Conservation (phyloP, 2,888 invertebrate genomes). For the Pheosia tremula region DNA sequence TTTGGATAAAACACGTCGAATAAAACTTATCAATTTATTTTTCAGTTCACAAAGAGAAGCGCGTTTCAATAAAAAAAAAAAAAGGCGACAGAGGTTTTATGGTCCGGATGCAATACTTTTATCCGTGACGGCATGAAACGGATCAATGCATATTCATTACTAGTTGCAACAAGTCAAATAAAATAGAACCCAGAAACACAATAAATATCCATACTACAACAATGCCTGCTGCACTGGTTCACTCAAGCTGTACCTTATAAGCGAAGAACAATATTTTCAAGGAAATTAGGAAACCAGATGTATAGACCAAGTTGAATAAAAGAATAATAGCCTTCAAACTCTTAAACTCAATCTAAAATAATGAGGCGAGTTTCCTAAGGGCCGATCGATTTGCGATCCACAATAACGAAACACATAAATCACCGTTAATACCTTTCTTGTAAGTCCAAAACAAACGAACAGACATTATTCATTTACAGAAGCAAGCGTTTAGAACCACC, state of each 20-base stretch:
- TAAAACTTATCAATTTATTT: constrained; percentile 13
- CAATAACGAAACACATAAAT: constrained; percentile 40
- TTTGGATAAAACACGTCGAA: constrained; percentile 14
- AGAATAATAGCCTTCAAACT: constrained; percentile 14
- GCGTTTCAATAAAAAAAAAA: constrained; percentile 16
- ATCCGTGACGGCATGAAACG: constrained; percentile 13
- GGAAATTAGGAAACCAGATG: constrained; percentile 31
- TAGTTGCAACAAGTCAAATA: constrained; percentile 3
- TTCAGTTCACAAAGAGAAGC: constrained; percentile 13
- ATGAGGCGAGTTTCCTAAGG: constrained; percentile 23
- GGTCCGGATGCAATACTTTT: constrained; percentile 11
- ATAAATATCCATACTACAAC: too few species aligned
- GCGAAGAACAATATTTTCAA: constrained; percentile 32
- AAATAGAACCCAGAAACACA: background rate
- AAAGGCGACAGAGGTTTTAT: constrained; percentile 7
- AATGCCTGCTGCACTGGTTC: background rate
- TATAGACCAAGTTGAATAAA: constrained; percentile 24
- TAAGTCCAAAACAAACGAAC: constrained; percentile 28
- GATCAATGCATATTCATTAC: constrained; percentile 10
- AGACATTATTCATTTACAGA: constrained; percentile 18
- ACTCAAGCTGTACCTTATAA: background rate
- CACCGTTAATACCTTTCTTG: constrained; percentile 36
- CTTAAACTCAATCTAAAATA: constrained; percentile 22
- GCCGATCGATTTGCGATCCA: constrained; percentile 27
- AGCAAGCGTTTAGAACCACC: constrained; percentile 9